phyloP scores from a whole-genome alignment of 2,113 vertebrate species.

The Shinisaurus crocodilurus region DNA sequence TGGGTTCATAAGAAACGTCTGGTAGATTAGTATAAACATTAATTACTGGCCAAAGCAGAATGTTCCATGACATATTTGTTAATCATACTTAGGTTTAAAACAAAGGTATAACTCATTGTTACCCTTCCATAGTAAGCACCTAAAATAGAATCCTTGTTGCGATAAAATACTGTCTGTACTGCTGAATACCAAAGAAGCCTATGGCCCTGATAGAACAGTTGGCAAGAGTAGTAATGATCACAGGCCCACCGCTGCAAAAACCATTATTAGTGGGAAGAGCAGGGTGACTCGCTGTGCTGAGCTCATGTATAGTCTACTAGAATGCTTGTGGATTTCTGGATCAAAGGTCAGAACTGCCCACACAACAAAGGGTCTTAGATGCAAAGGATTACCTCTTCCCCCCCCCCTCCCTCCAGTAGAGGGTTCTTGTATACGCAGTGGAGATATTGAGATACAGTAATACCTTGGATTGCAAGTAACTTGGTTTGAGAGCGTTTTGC shows the following conservation, averaged over 20 bases:
- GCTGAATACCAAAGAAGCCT: background rate
- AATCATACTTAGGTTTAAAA: background rate
- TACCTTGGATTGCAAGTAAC: too few relatives aligned
- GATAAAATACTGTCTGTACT: background rate
- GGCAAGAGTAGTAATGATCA: background rate
- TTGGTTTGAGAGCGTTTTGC: too few relatives aligned
- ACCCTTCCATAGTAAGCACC: background rate
- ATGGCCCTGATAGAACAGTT: background rate
- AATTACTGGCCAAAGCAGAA: constrained; percentile 20
- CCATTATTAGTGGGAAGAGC: background rate
- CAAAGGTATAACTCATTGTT: background rate
- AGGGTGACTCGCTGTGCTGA: background rate
- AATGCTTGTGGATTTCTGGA: background rate
- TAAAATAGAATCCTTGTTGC: constrained; percentile 8
- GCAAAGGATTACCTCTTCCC: background rate
- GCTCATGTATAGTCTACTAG: background rate
- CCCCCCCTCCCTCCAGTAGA: background rate
- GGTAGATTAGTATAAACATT: background rate
- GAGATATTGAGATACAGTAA: too few relatives aligned
- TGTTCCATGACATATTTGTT: constrained; percentile 17
- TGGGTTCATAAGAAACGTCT: background rate
- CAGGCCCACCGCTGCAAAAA: background rate
- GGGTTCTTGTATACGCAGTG: background rate
- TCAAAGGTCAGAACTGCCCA: background rate
- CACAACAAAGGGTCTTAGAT: background rate